Conservation (phyloP, 2,797 vertebrate genomes). For the Xerus rutilus region DNA sequence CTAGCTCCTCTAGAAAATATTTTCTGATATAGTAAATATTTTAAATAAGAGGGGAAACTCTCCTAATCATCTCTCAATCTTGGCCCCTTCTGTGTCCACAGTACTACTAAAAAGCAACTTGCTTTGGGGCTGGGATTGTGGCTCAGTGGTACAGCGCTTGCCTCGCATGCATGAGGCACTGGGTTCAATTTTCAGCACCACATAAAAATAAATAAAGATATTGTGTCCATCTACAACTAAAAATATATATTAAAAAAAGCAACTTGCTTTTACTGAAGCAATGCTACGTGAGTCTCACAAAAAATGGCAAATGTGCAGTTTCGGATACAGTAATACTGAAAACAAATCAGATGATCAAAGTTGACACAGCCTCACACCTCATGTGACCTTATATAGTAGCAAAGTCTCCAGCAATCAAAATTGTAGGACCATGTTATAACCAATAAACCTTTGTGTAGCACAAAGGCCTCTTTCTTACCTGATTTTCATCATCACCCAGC, state of each 20-base stretch:
- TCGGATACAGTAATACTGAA: neutral
- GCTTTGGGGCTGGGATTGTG: neutral
- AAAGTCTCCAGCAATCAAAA: slow-evolving; percentile 45
- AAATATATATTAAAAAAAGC: neutral
- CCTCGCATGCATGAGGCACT: too few species aligned
- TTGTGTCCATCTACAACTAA: too few species aligned
- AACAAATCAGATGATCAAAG: slow-evolving; percentile 35
- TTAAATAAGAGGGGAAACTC: neutral
- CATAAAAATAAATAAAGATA: too few species aligned
- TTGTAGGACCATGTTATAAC: slow-evolving; percentile 18
- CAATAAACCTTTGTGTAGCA: neutral
- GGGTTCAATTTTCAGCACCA: too few species aligned
- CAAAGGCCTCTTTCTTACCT: slow-evolving; percentile 36
- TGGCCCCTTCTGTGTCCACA: neutral
- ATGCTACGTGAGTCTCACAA: neutral
- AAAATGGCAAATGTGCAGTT: neutral
- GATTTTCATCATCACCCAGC: neutral
- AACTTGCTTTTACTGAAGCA: neutral
- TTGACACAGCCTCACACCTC: neutral
- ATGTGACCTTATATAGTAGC: slow-evolving; percentile 22
- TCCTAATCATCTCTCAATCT: neutral
- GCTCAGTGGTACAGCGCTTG: too few species aligned
- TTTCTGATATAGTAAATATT: slow-evolving; percentile 26
- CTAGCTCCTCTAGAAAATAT: slow-evolving; percentile 14
- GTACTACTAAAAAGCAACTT: neutral